A percentile compares a stretch with the other conserved stretches of the same genome.
Conservation (phyloP, 1,140 invertebrate species). For the Zaprionus capensis region DNA sequence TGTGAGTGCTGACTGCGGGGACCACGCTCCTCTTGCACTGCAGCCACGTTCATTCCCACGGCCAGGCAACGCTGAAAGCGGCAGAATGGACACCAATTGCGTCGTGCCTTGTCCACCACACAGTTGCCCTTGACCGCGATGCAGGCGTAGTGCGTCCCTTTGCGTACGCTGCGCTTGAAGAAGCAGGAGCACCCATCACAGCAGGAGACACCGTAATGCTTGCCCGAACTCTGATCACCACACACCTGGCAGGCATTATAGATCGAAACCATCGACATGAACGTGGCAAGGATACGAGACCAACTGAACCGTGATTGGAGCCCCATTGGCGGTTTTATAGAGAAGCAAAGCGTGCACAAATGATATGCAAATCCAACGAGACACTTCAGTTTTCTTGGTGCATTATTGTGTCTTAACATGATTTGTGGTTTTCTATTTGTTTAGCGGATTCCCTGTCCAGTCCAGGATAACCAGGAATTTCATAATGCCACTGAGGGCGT, state of each 20-base stretch:
- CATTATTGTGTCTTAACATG: conserved; percentile 62
- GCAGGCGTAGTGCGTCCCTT: conserved; percentile 89
- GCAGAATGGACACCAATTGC: conserved; percentile 96
- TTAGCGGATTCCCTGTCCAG: conserved; percentile 39
- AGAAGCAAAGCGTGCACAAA: conserved; percentile 49
- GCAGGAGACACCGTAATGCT: conserved; percentile 94
- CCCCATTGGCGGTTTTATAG: conserved; percentile 68
- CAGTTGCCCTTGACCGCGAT: conserved; percentile 91
- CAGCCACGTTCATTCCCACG: conserved; percentile 92
- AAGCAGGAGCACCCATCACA: conserved; percentile 96
- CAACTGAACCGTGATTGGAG: conserved; percentile 13
- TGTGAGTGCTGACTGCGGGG: conserved; percentile 85
- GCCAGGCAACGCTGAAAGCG: conserved; percentile 91
- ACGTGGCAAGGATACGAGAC: conserved; percentile 11
- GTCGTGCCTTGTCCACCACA: conserved; percentile 91
- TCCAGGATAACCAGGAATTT: conserved; percentile 32
- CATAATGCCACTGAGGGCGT: conserved; percentile 51
- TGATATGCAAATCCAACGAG: conserved; percentile 77
- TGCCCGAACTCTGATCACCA: conserved; percentile 93
- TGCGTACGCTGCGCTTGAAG: conserved; percentile 92
- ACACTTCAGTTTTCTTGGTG: conserved; percentile 41
- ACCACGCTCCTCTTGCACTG: conserved; percentile 92
- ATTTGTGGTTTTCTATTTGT: conserved; percentile 72
- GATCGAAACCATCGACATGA: conserved; percentile 49
- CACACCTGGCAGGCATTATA: conserved; percentile 88